phyloP scores from a whole-genome alignment of 2,113 vertebrate species.

The Rhizomys pruinosus region DNA sequence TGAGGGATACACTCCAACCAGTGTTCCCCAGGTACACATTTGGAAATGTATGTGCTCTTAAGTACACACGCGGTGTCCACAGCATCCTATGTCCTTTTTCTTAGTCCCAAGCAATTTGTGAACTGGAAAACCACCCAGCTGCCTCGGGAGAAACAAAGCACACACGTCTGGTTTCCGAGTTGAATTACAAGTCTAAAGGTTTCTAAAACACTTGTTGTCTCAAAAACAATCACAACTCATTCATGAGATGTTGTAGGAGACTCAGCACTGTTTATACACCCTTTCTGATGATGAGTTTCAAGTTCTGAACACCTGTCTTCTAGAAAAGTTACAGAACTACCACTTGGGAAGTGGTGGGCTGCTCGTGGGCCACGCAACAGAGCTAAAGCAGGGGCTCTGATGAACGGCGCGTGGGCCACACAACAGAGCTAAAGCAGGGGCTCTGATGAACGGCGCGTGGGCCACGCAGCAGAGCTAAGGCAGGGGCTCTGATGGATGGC shows the following conservation, averaged over 20 bases:
- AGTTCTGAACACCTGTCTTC: conserved; percentile 3
- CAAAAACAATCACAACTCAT: neutral
- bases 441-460: too few species aligned
- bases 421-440: too few species aligned
- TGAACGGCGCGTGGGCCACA: too few species aligned
- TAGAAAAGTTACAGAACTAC: neutral
- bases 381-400: too few species aligned
- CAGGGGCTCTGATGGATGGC: neutral
- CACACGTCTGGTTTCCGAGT: neutral
- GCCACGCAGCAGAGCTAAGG: rapidly evolving
- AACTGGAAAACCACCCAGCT: neutral
- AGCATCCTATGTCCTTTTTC: neutral
- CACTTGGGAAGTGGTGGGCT: neutral
- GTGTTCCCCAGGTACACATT: neutral
- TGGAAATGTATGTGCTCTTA: neutral
- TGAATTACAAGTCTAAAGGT: neutral
- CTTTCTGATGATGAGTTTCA: neutral
- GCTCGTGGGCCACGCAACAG: too few species aligned
- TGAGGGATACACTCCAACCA: neutral
- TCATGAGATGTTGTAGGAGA: neutral
- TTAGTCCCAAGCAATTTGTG: neutral
- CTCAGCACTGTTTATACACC: neutral
- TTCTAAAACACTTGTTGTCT: neutral
- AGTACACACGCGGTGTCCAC: neutral
- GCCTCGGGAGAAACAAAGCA: neutral